Conservation (phyloP, 2,797 vertebrate genomes). For the Psittacula echo region DNA sequence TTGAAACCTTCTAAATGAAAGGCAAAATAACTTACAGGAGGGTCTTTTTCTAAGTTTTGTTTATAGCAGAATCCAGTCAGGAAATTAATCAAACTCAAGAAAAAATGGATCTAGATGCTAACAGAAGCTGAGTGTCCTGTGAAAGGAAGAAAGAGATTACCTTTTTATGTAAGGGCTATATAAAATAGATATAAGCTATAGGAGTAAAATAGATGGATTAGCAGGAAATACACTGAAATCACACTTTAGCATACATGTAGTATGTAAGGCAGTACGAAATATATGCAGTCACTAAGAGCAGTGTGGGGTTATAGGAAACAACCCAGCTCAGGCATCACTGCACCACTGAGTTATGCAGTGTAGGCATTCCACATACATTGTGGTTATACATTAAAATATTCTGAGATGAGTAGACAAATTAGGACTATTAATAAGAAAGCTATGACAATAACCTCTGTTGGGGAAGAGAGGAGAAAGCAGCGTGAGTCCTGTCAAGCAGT, state of each 20-base stretch:
- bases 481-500: background rate
- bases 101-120: background rate
- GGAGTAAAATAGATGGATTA: background rate
- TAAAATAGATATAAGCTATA: background rate
- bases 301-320: background rate
- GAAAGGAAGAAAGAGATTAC: background rate
- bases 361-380: background rate
- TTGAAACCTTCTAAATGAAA: background rate
- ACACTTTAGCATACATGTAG: background rate
- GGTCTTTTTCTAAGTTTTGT: accelerated
- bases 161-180: background rate
- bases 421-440: background rate
- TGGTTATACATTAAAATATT: background rate
- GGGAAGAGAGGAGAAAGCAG: background rate
- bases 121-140: background rate
- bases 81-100: background rate
- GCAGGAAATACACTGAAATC: background rate
- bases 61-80: background rate
- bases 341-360: accelerated
- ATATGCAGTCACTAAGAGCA: background rate
- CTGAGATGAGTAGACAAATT: background rate
- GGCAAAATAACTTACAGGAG: background rate
- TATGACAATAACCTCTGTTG: background rate
- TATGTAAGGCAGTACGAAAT: background rate
- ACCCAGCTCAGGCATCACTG: background rate